Percentiles rank a stretch among this genome's conserved stretches.
Conservation (phyloP, 2,888 invertebrate genomes). For the Apamea anceps region DNA sequence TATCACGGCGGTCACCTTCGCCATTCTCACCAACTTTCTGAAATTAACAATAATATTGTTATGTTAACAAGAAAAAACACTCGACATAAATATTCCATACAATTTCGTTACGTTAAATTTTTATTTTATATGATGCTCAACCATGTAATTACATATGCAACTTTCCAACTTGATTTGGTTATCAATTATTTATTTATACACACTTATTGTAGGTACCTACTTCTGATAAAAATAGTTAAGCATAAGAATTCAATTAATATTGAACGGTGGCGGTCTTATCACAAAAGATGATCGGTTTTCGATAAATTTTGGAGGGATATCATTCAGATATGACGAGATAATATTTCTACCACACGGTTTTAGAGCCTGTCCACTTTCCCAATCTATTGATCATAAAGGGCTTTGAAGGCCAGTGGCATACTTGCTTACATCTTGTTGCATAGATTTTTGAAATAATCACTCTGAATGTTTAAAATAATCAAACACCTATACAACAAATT, state of each 20-base stretch:
- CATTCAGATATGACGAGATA: not conserved
- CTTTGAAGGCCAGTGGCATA: too few species aligned
- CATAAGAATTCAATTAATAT: conserved; percentile 23
- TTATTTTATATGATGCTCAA: not conserved
- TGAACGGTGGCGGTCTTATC: conserved; percentile 15
- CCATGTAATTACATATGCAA: not conserved
- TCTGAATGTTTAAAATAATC: too few species aligned
- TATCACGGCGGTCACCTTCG: conserved; percentile 88
- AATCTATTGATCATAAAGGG: not conserved
- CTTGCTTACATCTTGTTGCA: too few species aligned
- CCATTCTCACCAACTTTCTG: conserved; percentile 85
- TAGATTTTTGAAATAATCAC: too few species aligned
- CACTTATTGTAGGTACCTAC: not conserved
- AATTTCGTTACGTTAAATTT: not conserved
- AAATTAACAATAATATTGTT: conserved; percentile 63
- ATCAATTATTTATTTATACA: conserved; percentile 8
- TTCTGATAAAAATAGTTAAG: not conserved
- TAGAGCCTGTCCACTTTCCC: not conserved
- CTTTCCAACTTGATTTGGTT: conserved; percentile 2
- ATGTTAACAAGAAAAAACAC: conserved; percentile 1
- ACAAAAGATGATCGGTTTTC: not conserved
- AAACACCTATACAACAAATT: too few species aligned
- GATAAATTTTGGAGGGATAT: not conserved
- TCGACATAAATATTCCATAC: conserved; percentile 1
- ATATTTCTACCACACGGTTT: conserved; percentile 4